Conservation (phyloP, 2,113 vertebrate species). For the Melierax canorus region DNA sequence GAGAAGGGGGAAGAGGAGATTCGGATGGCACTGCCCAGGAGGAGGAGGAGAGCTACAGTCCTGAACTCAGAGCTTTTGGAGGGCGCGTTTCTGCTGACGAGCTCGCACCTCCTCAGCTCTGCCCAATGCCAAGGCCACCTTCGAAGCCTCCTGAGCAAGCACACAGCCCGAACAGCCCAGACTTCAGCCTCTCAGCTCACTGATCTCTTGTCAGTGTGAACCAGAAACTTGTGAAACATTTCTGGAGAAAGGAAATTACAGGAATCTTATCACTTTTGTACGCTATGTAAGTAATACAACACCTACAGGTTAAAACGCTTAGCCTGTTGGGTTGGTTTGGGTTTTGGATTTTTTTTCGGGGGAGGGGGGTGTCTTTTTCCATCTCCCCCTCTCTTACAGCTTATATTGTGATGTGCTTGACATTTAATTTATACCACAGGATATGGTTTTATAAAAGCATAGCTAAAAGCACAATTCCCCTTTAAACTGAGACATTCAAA, state of each 20-base stretch:
- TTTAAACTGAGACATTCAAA: neutral
- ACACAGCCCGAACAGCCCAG: neutral
- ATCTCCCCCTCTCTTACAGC: neutral
- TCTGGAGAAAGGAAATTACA: neutral
- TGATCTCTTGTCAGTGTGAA: neutral
- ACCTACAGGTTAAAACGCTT: neutral
- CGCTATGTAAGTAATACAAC: neutral
- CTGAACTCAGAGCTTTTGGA: neutral
- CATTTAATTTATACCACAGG: neutral
- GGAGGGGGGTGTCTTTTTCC: neutral
- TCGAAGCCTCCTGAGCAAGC: neutral
- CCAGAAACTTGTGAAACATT: neutral
- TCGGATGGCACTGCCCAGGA: rapidly evolving
- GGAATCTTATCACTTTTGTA: neutral
- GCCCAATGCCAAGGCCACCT: rapidly evolving
- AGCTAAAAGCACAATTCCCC: neutral
- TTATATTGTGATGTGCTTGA: neutral
- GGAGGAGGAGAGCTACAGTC: neutral
- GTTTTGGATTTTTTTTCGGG: neutral
- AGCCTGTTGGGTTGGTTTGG: neutral
- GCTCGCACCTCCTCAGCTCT: neutral
- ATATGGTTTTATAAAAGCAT: neutral
- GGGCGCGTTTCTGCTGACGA: neutral
- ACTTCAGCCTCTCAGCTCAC: neutral
- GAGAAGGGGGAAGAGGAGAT: neutral